These are phyloP conservation scores for Allophyes oxyacanthae DNA, from an alignment of 2,888 invertebrate species.

Conservation along the genomic window DNA sequence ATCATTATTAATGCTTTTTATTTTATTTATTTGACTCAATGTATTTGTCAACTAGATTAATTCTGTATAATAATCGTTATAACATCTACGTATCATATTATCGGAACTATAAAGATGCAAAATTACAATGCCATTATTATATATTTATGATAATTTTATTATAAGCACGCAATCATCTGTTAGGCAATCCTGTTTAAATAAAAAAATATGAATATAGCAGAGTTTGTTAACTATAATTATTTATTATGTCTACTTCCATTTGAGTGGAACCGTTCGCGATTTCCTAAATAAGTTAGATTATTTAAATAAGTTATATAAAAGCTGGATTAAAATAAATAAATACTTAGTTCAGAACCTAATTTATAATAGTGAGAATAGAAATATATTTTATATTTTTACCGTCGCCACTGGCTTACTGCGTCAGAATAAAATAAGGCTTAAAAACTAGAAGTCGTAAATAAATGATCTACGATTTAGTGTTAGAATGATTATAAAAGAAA, in stretches of 20 bases:
- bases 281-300: slow-evolving; percentile 10
- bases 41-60: slow-evolving; percentile 34
- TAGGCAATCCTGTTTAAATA: slow-evolving; percentile 15
- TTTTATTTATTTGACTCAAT: slow-evolving; percentile 14
- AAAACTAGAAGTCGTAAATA: slow-evolving; percentile 12
- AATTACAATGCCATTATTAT: slow-evolving; percentile 43
- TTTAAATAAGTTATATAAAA: slow-evolving; percentile 8
- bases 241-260: neutral
- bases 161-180: slow-evolving; percentile 38
- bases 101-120: slow-evolving; percentile 46
- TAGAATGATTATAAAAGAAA: slow-evolving; percentile 34
- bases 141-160: slow-evolving; percentile 57
- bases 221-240: slow-evolving; percentile 3
- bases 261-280: neutral
- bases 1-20: slow-evolving; percentile 11
- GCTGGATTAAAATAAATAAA: neutral
- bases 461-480: slow-evolving; percentile 4
- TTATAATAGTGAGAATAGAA: too few relatives aligned
- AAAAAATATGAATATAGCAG: slow-evolving; percentile 20
- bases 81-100: slow-evolving; percentile 31
- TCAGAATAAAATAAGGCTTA: slow-evolving; percentile 23
- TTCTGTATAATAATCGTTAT: slow-evolving; percentile 36
- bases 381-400: too few relatives aligned
- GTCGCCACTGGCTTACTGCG: neutral
- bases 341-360: neutral